Evolutionary conservation across 2,888 invertebrate genomes (phyloP), one percentile per base, ranked within the genome.

Genomic region (Tillus elongatus): DNA sequence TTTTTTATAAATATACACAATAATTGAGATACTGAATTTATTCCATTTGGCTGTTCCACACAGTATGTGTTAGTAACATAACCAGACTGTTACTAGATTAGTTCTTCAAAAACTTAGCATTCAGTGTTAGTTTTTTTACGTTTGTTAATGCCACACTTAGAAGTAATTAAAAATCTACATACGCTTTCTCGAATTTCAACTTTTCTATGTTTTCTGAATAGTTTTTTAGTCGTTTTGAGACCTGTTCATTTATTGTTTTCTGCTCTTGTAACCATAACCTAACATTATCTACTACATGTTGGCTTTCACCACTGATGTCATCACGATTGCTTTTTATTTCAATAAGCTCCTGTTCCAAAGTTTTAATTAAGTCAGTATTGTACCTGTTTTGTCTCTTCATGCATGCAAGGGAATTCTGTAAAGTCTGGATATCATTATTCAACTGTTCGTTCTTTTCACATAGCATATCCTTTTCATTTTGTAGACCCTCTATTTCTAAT

Each of bases 181-280:
- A 57, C 57, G 44, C 40, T 39, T 52, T 53, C 40, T 57, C 53
- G 13, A 51, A 44, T 35, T 52, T 53, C 30, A 59, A 47, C 41
- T 50, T 53, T 9, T 49, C 40, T 35, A 61, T 60, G 3, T 51
- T 45, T 13, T 47, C 38, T 37, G 53, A 52, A 41, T 61, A 56
- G 33, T 54, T 50, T 35, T 49, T 51, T 14, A 50, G 44, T 37
- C 43, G 52, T 12, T 35, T 32, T 12, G 41, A 45, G 16, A 56
- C 36, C 27, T 56, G 47, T 10, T 52, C 45, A 44, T 63, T 64
- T 15, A 64, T 62, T 38, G 49, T 52, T 37, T 53, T 54, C 45
- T 67, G 66, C 41, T 67, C 63, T 31, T 57, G 49, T 37, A 67
- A 44, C 66, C 66, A 67, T 16, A 47, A 46, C 16, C 54, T 53